phyloP scores from a whole-genome alignment of 2,113 vertebrate genomes.

The Muscicapa adusta region DNA sequence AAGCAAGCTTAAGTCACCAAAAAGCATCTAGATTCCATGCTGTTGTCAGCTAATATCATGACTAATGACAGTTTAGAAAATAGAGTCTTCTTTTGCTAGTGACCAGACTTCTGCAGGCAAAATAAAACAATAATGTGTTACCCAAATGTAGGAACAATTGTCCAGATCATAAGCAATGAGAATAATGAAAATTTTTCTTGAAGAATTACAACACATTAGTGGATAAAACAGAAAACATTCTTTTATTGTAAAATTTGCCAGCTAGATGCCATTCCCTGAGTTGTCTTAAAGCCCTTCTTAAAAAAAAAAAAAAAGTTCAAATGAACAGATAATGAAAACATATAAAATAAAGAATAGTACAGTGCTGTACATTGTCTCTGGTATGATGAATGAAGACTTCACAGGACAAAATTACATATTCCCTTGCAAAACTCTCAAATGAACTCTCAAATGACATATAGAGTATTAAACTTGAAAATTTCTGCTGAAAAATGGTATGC shows the following conservation, averaged over 20 bases:
- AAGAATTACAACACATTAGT: not conserved
- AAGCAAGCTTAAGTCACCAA: not conserved
- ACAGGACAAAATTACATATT: not conserved
- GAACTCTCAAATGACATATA: not conserved
- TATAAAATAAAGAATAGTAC: not conserved
- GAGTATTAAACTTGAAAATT: not conserved
- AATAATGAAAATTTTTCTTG: not conserved
- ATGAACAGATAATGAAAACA: not conserved
- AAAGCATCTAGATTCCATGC: not conserved
- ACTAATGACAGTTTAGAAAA: not conserved
- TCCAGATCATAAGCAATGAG: not conserved
- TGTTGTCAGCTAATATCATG: not conserved
- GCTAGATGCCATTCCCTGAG: not conserved
- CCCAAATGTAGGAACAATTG: not conserved
- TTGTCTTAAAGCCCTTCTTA: not conserved
- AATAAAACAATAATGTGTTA: not conserved
- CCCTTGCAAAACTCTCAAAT: not conserved
- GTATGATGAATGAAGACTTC: not conserved
- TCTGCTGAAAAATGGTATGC: not conserved
- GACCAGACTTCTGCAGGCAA: not conserved
- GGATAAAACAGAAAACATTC: not conserved
- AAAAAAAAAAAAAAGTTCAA: not conserved
- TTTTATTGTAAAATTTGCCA: not conserved
- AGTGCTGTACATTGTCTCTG: not conserved
- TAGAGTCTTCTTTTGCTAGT: not conserved